These are phyloP conservation scores for Amazona ochrocephala DNA, from an alignment of 2,797 vertebrate species.

Conservation along the genomic window DNA sequence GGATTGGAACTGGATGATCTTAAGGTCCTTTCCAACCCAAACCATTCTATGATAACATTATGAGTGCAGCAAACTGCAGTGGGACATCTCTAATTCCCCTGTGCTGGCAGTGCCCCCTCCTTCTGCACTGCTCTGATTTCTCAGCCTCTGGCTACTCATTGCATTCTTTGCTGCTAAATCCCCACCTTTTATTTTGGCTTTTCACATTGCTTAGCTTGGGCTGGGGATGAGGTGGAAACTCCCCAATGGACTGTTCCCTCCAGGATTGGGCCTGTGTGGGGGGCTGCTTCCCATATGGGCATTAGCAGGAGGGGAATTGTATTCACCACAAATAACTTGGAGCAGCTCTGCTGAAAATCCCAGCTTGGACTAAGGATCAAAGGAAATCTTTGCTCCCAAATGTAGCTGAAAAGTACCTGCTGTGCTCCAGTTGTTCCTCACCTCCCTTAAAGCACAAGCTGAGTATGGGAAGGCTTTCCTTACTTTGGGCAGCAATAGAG, in stretches of 20 bases:
- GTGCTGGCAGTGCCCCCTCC: background rate
- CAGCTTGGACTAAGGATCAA: background rate
- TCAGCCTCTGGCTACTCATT: background rate
- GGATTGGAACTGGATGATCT: background rate
- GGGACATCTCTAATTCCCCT: background rate
- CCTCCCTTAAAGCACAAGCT: background rate
- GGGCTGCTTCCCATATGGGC: background rate
- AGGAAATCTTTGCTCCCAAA: background rate
- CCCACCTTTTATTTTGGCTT: background rate
- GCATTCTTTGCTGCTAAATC: background rate
- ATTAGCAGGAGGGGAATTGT: background rate
- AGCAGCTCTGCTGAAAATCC: slow-evolving; percentile 10
- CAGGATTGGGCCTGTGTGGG: fast-evolving
- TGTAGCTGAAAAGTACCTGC: background rate
- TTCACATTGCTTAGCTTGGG: background rate
- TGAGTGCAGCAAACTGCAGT: background rate
- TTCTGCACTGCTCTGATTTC: background rate
- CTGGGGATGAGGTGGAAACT: background rate
- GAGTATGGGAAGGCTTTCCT: background rate
- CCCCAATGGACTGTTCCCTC: fast-evolving
- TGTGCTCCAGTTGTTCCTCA: background rate
- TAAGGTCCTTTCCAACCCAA: background rate
- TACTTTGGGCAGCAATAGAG: background rate
- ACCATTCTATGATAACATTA: background rate
- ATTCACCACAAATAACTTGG: background rate